Conservation (phyloP, 2,797 vertebrate species). For the Acropternis orthonyx region DNA sequence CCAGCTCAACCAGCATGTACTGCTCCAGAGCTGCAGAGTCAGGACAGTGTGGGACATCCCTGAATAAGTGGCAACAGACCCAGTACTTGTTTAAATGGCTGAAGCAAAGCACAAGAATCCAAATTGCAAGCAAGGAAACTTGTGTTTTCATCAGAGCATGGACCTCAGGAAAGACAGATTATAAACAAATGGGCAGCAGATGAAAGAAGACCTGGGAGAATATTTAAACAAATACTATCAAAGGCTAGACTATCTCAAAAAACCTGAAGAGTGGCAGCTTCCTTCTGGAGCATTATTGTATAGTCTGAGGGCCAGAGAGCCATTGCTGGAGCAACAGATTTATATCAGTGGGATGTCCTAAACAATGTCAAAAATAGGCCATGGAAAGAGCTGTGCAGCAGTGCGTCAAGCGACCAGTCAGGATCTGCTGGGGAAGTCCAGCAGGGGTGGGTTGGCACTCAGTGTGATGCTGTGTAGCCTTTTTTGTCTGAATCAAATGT, state of each 20-base stretch:
- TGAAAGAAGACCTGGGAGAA: not conserved
- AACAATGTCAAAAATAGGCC: not conserved
- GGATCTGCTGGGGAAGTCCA: not conserved
- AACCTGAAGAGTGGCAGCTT: not conserved
- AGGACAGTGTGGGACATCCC: not conserved
- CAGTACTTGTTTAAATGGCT: not conserved
- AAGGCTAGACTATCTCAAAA: not conserved
- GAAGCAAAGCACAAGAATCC: not conserved
- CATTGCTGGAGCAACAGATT: not conserved
- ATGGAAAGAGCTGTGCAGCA: not conserved
- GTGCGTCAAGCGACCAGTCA: not conserved
- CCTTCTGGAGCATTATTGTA: not conserved
- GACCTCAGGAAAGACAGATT: not conserved
- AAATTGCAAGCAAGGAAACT: not conserved
- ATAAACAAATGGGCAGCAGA: not conserved
- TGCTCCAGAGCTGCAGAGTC: not conserved
- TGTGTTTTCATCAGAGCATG: not conserved
- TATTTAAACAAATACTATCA: not conserved
- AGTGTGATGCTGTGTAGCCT: not conserved
- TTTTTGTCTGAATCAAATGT: not conserved
- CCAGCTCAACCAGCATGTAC: not conserved
- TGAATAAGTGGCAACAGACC: not conserved
- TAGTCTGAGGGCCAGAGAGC: not conserved
- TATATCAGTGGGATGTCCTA: not conserved
- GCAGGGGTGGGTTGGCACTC: not conserved